A percentile compares a stretch with the other conserved stretches of the same genome.
phyloP scores from a whole-genome alignment of 2,113 vertebrate species.

The Ramphastos sulfuratus region DNA sequence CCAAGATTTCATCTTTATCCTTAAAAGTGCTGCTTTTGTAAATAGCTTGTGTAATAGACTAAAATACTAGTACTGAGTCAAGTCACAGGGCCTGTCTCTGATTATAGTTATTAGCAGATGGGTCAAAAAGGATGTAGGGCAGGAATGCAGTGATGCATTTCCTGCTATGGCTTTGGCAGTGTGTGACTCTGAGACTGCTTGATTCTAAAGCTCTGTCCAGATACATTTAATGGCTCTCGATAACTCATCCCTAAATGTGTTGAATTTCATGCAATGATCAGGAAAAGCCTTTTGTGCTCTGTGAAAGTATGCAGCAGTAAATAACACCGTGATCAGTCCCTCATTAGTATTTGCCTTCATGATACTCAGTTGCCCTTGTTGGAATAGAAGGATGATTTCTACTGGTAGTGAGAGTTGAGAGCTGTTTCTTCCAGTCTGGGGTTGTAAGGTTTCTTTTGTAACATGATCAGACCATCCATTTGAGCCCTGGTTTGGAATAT shows the following conservation, averaged over 20 bases:
- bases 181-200: background rate
- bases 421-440: background rate
- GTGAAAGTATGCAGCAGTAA: background rate
- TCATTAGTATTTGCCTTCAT: background rate
- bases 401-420: background rate
- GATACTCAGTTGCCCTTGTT: background rate
- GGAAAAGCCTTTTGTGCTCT: background rate
- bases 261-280: background rate
- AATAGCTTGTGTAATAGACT: background rate
- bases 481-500: background rate
- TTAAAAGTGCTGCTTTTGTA: background rate
- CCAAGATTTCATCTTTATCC: background rate
- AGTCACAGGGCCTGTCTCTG: background rate
- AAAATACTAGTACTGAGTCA: background rate
- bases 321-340: background rate
- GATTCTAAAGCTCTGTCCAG: background rate
- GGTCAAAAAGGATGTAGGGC: background rate
- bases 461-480: background rate
- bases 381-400: background rate
- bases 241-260: background rate
- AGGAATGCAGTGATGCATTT: background rate
- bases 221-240: background rate
- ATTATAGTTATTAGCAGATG: conserved; percentile 9
- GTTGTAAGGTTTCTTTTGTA: background rate
- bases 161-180: background rate